Evolutionary conservation across 1,140 invertebrate genomes (phyloP).

Genomic region (Drosophila suzukii): DNA sequence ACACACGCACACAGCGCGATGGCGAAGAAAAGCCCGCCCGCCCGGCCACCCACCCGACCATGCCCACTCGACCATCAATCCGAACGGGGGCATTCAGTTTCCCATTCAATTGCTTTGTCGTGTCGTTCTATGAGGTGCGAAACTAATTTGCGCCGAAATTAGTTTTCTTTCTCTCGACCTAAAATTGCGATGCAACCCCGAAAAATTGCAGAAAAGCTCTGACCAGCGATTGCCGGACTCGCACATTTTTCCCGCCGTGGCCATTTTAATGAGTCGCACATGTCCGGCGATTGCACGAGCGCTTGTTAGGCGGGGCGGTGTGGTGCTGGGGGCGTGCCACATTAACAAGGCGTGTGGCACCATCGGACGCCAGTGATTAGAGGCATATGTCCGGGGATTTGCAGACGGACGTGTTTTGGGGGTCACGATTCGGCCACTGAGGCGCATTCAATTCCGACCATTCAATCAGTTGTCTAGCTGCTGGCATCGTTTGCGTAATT

Average conservation of each 20-base stretch:
- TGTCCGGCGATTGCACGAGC: slow-evolving; percentile 47
- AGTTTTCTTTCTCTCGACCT: slow-evolving; percentile 71
- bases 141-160: slow-evolving; percentile 82
- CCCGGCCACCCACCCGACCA: not conserved
- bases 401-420: not conserved
- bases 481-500: slow-evolving; percentile 11
- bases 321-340: not conserved
- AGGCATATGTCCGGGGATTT: slow-evolving; percentile 56
- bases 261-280: slow-evolving; percentile 76
- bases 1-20: slow-evolving; percentile 57
- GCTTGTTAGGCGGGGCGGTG: slow-evolving; percentile 33
- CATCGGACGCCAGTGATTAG: slow-evolving; percentile 64
- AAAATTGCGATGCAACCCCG: slow-evolving; percentile 68
- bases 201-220: slow-evolving; percentile 19
- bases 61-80: slow-evolving; percentile 4
- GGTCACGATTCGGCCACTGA: not conserved
- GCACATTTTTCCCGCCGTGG: slow-evolving; percentile 41
- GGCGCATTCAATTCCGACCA: not conserved
- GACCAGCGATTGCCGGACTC: slow-evolving; percentile 36
- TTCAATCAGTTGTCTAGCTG: slow-evolving; percentile 6
- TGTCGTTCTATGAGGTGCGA: slow-evolving; percentile 72
- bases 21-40: slow-evolving; percentile 15
- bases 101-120: slow-evolving; percentile 73
- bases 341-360: slow-evolving; percentile 68
- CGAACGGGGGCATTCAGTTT: slow-evolving; percentile 49